These are phyloP conservation scores for Acheta domesticus DNA, from an alignment of 2,888 invertebrate genomes.

Conservation along the genomic window DNA sequence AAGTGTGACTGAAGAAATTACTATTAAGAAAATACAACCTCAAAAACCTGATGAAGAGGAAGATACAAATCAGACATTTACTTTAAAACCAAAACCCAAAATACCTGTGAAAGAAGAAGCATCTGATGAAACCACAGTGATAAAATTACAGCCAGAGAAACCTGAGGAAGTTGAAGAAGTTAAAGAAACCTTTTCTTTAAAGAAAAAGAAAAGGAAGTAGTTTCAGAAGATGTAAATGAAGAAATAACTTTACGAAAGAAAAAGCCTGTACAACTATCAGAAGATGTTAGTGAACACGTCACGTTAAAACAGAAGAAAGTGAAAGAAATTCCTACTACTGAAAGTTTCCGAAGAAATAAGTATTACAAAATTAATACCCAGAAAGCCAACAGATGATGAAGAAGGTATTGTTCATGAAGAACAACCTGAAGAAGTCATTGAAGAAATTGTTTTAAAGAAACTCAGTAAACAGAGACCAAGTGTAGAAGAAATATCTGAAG, in stretches of 20 bases:
- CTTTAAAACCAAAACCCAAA: not conserved
- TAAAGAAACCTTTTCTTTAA: constrained; percentile 47
- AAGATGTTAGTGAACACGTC: constrained; percentile 63
- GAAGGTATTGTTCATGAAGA: constrained; percentile 59
- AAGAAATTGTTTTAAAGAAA: constrained; percentile 71
- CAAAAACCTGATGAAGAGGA: constrained; percentile 42
- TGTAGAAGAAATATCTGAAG: constrained; percentile 50
- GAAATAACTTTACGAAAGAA: constrained; percentile 55
- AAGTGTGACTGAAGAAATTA: constrained; percentile 44
- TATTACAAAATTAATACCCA: constrained; percentile 67
- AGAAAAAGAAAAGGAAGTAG: constrained; percentile 38
- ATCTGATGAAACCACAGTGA: constrained; percentile 48
- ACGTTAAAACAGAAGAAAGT: constrained; percentile 71
- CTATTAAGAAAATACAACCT: constrained; percentile 69
- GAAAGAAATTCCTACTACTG: constrained; percentile 44
- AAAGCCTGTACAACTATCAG: constrained; percentile 47
- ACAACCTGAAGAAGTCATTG: constrained; percentile 57
- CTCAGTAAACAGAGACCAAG: constrained; percentile 55
- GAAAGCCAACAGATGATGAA: constrained; percentile 40
- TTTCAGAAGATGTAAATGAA: constrained; percentile 45
- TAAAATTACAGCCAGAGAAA: constrained; percentile 28
- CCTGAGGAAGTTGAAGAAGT: constrained; percentile 45
- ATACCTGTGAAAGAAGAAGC: constrained; percentile 38
- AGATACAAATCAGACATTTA: not conserved
- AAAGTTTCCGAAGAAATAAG: constrained; percentile 61